Evolutionary conservation across 2,888 invertebrate species (phyloP).

Genomic region (Eupelmus urozonus): DNA sequence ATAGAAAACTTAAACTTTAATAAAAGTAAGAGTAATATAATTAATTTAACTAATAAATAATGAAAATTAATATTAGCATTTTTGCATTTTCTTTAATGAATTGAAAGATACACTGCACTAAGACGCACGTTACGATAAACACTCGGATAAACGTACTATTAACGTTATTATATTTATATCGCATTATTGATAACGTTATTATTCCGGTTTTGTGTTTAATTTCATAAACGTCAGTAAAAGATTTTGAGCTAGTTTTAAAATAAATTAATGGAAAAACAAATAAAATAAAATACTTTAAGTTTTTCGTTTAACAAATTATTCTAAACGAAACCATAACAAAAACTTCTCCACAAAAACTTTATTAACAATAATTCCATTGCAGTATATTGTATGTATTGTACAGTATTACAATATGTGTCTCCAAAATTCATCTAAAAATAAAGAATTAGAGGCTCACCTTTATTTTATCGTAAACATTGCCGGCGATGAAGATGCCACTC

Average conservation of each 20-base stretch:
- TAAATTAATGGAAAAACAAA: neutral
- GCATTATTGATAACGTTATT: neutral
- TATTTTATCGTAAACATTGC: constrained; percentile 85
- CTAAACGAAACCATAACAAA: too few relatives aligned
- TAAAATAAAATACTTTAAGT: neutral
- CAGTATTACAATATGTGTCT: too few relatives aligned
- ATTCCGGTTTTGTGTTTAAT: neutral
- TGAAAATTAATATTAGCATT: neutral
- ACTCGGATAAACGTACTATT: neutral
- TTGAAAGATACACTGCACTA: neutral
- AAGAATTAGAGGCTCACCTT: constrained; percentile 80
- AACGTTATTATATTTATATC: constrained; percentile 23
- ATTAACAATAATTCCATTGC: too few relatives aligned
- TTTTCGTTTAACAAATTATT: too few relatives aligned
- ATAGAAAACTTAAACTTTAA: neutral
- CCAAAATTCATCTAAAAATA: too few relatives aligned
- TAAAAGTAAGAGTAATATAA: neutral
- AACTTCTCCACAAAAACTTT: too few relatives aligned
- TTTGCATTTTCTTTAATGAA: neutral
- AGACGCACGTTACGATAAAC: neutral
- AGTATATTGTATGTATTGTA: too few relatives aligned
- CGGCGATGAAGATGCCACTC: constrained; percentile 86
- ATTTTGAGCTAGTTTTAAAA: neutral
- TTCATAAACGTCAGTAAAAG: neutral
- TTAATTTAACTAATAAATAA: neutral